Evolutionary conservation across 2,113 vertebrate species (phyloP), one percentile per base, ranked within the genome.

Genomic region (Epinephelus cyanopodus): DNA sequence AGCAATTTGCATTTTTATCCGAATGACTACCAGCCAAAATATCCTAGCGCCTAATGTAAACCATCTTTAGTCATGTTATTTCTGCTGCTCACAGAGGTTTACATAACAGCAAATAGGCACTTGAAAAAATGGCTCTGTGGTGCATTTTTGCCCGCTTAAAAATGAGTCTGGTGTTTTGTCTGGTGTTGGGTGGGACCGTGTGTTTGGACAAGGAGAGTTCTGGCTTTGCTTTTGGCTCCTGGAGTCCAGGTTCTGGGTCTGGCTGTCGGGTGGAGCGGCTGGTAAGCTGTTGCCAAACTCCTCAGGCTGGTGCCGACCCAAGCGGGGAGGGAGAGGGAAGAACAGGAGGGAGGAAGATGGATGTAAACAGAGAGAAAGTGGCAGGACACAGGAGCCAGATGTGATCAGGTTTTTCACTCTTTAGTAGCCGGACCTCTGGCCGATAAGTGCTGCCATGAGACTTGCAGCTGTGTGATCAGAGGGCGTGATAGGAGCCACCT

Each of bases 21-120:
- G 13, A 64, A 74, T 54, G 47, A 81, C 53, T 33, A 80, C 58
- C 79, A 80, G 90, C 86, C 83, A 85, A 90, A 83, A 86, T 71
- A 75, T 77, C 53, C 58, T 39, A 64, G 77, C 42, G 48, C 76
- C 79, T 89, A 90, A 87, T 89, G 77, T 88, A 89, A 92, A 87
- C 90, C 77, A 83, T 92, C 84, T 89, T 82, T 74, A 86, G 69
- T 80, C 23, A n/a, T 86, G 87, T 85, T 90, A 73, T 86, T 86
- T 85, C 74, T 87, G 4, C 84, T 72, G 75, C 85, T 82, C 66
- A 14, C 73, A 62, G 47, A 74, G 60, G 81, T 92, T 86, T 89
- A 81, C 39, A 19, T 77, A 88, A 85, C 77, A 79, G 84, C 65
- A 75, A 90, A 62, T 69, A 48, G 62, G 48, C 60, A 42, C 73